These are phyloP conservation scores for Crocodylus rhombifer DNA, from an alignment of 2,797 vertebrate genomes.

Conservation along the genomic window DNA sequence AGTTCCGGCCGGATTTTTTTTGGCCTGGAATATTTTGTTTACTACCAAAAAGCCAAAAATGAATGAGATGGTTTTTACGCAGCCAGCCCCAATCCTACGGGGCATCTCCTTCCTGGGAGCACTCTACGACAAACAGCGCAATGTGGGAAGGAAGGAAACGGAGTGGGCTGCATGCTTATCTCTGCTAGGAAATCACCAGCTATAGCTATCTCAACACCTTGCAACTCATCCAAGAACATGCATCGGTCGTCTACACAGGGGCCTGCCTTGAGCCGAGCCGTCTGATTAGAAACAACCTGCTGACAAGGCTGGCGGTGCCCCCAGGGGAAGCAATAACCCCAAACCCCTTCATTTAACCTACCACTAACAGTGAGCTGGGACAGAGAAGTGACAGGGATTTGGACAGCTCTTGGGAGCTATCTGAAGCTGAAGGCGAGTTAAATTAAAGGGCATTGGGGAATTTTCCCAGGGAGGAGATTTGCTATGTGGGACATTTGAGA, in stretches of 20 bases:
- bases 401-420: not conserved
- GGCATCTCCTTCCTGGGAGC: conserved; percentile 5
- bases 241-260: not conserved
- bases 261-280: not conserved
- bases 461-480: conserved; percentile 37
- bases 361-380: not conserved
- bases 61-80: not conserved
- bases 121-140: not conserved
- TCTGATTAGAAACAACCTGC: not conserved
- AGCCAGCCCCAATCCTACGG: not conserved
- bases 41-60: not conserved
- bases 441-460: conserved; percentile 27
- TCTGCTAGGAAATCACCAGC: not conserved
- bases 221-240: not conserved
- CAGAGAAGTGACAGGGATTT: not conserved
- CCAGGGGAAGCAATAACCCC: not conserved
- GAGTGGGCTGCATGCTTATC: not conserved
- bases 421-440: not conserved
- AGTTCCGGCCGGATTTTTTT: conserved; percentile 69
- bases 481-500: not conserved
- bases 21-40: accelerated
- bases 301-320: accelerated
- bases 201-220: not conserved
- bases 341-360: not conserved
- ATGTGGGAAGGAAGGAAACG: not conserved